A percentile compares a stretch with the other conserved stretches of the same genome.
phyloP scores from a whole-genome alignment of 2,113 vertebrate genomes.

The Laterallus jamaicensis region DNA sequence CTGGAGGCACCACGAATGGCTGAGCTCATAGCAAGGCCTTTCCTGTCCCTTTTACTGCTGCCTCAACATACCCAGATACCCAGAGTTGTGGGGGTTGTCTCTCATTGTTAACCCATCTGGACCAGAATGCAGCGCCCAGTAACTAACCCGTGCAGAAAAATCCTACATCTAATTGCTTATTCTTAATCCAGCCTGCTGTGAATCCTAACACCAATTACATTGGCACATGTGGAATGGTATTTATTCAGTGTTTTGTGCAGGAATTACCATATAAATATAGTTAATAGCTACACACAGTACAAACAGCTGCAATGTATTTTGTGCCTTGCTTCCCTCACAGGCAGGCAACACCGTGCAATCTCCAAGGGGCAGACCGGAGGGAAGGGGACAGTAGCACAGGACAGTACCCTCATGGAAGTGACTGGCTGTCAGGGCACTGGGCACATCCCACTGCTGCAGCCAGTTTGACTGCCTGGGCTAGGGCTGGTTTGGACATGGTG shows the following conservation, averaged over 20 bases:
- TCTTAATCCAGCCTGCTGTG: neutral
- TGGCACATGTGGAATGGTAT: neutral
- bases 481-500: neutral
- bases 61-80: neutral
- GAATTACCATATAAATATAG: constrained; percentile 35
- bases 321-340: neutral
- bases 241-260: neutral
- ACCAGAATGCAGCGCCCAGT: neutral
- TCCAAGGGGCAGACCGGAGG: neutral
- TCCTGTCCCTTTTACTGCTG: neutral
- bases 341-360: neutral
- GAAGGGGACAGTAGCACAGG: neutral
- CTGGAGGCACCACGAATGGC: neutral
- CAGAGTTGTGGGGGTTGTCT: too few relatives aligned
- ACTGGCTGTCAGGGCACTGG: neutral
- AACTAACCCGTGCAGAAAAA: neutral
- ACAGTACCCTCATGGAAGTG: neutral
- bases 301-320: constrained; percentile 15
- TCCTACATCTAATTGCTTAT: neutral
- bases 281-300: neutral
- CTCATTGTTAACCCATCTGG: neutral
- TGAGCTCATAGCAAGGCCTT: neutral
- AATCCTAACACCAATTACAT: neutral
- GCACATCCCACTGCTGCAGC: neutral
- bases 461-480: neutral